Base-by-base conservation (phyloP, 2,888 invertebrate species). In the Perithous albicinctus region DNA sequence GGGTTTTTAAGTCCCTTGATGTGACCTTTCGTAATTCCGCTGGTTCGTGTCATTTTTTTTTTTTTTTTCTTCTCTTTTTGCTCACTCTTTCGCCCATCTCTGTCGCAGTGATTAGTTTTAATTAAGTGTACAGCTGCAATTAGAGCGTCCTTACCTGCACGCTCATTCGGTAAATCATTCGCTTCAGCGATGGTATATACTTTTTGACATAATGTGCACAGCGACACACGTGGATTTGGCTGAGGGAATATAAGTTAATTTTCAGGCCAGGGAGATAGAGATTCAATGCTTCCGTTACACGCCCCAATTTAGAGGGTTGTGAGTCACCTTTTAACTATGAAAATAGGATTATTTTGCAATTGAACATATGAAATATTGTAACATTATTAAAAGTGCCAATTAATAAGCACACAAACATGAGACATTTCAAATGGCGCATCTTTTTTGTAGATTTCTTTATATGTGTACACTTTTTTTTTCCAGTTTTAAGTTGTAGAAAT, bases 61-160 rank as follows among this genome's bases (percentile, higher is more conserved):
- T 12, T 5, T 56, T 56, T 56, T 32, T 32, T 32, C 56, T 56
- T 32, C 18, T 56, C 15, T 32, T 32, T 32, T 56, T 32, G 8
- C 59, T 15, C 32, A 6, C 29, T 12, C 7, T 15, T 8, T 26
- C 8, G 32, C 32, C 8, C 10, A 10, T 15, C 35, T 61, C 10
- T 15, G 20, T 61, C 41, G 63, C 10, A 20, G 12, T 15, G 38
- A 41, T 41, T 23, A 35, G 12, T 63, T 41, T 63, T 63, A 63
- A 63, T 63, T 63, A 38, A 63, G 20, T 20, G 38, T 38, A 23
- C n/a, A n/a, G 18, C 38, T 20, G 23, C 12, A 35, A 63, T 63
- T 38, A 41, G 38, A 38, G 23, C 61, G 61, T 38, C 38, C 20
- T 63, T 35, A 20, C 35, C 12, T 5, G 38, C 5, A 56, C 66